Conservation (phyloP, 2,888 invertebrate genomes). For the Onthophagus sagittarius region DNA sequence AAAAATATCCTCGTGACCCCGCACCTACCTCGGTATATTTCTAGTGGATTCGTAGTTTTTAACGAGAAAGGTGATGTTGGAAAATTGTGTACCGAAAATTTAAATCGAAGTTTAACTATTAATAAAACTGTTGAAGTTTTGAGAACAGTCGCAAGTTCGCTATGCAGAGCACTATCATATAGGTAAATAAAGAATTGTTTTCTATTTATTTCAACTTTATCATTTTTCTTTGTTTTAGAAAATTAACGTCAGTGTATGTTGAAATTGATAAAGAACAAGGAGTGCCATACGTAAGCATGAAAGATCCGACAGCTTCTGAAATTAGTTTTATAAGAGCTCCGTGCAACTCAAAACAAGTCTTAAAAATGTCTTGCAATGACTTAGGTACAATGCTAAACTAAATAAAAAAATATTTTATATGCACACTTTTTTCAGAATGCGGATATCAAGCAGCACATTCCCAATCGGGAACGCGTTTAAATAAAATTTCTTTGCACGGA, state of each 20-base stretch:
- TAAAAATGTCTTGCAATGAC: slow-evolving; percentile 74
- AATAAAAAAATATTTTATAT: neutral
- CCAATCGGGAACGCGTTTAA: slow-evolving; percentile 46
- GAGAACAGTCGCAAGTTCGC: slow-evolving; percentile 69
- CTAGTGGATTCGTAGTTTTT: slow-evolving; percentile 80
- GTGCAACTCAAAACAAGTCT: slow-evolving; percentile 72
- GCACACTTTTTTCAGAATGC: slow-evolving; percentile 40
- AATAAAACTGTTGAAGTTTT: slow-evolving; percentile 47
- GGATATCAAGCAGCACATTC: slow-evolving; percentile 43
- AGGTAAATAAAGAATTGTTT: slow-evolving; percentile 53
- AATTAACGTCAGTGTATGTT: slow-evolving; percentile 66
- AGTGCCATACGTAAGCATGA: slow-evolving; percentile 73
- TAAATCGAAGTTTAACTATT: slow-evolving; percentile 59
- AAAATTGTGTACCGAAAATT: slow-evolving; percentile 76
- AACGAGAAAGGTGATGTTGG: slow-evolving; percentile 78
- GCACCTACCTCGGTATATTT: slow-evolving; percentile 64
- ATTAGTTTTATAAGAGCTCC: slow-evolving; percentile 75
- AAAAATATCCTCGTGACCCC: slow-evolving; percentile 64
- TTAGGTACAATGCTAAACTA: slow-evolving; percentile 55
- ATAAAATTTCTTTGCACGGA: slow-evolving; percentile 72
- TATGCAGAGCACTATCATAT: slow-evolving; percentile 74
- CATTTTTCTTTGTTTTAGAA: slow-evolving; percentile 50
- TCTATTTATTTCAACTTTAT: neutral
- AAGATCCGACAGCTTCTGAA: slow-evolving; percentile 75
- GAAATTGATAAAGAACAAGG: slow-evolving; percentile 57